Evolutionary conservation across 2,113 vertebrate species (phyloP).

Genomic region (Alces alces): DNA sequence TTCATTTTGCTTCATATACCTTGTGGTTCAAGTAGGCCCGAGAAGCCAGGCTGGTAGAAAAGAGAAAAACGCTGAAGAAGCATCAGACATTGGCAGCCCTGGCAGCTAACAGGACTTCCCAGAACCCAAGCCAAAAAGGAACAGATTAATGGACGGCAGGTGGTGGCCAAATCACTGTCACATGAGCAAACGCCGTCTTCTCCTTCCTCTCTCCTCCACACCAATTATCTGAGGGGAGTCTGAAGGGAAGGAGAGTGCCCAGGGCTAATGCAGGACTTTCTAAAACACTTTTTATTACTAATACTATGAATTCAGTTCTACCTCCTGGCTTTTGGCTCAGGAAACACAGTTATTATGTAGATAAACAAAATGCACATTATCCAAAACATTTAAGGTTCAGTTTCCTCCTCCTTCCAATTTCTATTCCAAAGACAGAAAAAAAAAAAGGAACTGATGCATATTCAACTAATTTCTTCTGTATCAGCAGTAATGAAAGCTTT

Average conservation of each 20-base stretch:
- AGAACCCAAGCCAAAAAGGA: not conserved
- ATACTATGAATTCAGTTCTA: not conserved
- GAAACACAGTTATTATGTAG: not conserved
- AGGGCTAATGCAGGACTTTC: not conserved
- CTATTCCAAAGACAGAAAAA: not conserved
- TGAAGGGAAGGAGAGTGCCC: not conserved
- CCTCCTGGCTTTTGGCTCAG: not conserved
- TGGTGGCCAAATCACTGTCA: not conserved
- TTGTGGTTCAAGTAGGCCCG: not conserved
- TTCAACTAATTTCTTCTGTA: not conserved
- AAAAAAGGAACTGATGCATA: not conserved
- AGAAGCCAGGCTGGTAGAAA: not conserved
- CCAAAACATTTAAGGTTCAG: not conserved
- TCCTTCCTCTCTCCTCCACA: not conserved
- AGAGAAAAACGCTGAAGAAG: not conserved
- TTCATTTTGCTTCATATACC: not conserved
- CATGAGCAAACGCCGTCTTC: not conserved
- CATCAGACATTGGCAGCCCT: not conserved
- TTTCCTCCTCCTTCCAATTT: not conserved
- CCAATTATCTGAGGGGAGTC: not conserved
- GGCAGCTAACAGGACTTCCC: not conserved
- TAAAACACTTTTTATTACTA: not conserved
- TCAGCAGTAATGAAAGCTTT: not conserved
- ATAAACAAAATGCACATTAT: not conserved
- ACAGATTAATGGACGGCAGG: not conserved